Evolutionary conservation across 1,140 invertebrate genomes (phyloP).

Genomic region (Yoshiicerus persimilis): DNA sequence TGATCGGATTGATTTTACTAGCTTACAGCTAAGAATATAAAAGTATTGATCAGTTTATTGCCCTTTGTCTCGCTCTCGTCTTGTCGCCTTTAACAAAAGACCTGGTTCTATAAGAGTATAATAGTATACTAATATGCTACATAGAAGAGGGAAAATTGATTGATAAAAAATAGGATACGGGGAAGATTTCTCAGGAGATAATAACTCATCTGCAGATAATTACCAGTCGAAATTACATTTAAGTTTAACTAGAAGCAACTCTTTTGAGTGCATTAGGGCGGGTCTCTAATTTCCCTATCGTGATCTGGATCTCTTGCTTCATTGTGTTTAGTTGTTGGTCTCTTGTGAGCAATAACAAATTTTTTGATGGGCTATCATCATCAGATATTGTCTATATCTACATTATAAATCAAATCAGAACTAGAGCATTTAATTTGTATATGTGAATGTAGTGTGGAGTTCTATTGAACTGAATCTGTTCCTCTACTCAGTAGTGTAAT

Average conservation of each 20-base stretch:
- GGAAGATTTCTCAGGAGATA: background rate
- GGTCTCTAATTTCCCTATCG: background rate
- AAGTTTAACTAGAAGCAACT: background rate
- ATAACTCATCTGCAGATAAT: slow-evolving; percentile 22
- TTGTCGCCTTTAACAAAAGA: background rate
- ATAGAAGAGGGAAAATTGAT: background rate
- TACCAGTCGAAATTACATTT: background rate
- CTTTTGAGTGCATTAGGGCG: background rate
- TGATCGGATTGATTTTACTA: background rate
- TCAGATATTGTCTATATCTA: background rate
- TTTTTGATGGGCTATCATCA: background rate
- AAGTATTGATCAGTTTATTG: background rate
- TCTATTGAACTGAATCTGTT: too few relatives aligned
- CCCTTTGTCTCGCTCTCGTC: background rate
- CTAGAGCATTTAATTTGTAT: too few relatives aligned
- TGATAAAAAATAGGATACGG: background rate
- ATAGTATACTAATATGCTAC: background rate
- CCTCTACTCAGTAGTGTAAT: background rate
- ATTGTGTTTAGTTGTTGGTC: background rate
- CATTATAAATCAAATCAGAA: background rate
- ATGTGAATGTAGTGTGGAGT: background rate
- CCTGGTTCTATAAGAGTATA: background rate
- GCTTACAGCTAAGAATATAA: background rate
- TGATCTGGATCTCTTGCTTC: background rate
- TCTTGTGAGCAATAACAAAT: too few relatives aligned